Percentiles rank a stretch among this genome's conserved stretches.
These are phyloP conservation scores for Buphagus erythrorhynchus DNA, from an alignment of 2,797 vertebrate species.

Conservation along the genomic window DNA sequence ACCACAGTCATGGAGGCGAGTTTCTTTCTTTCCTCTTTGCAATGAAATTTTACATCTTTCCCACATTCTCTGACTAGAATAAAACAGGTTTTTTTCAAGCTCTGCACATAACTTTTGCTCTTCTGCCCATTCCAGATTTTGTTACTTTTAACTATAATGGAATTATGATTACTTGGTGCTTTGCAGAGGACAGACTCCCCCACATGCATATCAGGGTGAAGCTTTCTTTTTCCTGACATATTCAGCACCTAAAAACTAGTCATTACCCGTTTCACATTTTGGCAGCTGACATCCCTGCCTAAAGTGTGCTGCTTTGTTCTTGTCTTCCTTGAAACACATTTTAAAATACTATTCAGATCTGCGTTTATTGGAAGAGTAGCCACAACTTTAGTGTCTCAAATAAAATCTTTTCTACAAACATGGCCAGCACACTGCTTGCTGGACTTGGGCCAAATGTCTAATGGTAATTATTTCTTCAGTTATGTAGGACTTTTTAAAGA, in stretches of 20 bases:
- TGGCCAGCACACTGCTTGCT: neutral
- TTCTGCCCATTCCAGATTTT: neutral
- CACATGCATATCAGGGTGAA: neutral
- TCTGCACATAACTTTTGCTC: neutral
- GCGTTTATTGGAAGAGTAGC: neutral
- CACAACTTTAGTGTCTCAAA: neutral
- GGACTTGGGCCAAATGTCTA: neutral
- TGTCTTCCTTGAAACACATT: neutral
- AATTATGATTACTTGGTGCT: neutral
- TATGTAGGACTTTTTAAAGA: neutral
- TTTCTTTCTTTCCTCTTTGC: neutral
- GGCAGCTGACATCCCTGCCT: neutral
- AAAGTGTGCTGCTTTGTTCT: neutral
- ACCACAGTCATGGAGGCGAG: fast-evolving
- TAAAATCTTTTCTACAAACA: neutral
- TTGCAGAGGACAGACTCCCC: neutral
- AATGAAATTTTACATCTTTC: neutral
- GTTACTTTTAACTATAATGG: neutral
- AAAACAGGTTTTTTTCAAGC: neutral
- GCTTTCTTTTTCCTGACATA: neutral
- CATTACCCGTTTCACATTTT: neutral
- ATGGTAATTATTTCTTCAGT: neutral
- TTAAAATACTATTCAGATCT: neutral
- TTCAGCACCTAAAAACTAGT: neutral
- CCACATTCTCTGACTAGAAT: neutral